Conservation (phyloP, 1,140 invertebrate species). For the Cydia strobilella region DNA sequence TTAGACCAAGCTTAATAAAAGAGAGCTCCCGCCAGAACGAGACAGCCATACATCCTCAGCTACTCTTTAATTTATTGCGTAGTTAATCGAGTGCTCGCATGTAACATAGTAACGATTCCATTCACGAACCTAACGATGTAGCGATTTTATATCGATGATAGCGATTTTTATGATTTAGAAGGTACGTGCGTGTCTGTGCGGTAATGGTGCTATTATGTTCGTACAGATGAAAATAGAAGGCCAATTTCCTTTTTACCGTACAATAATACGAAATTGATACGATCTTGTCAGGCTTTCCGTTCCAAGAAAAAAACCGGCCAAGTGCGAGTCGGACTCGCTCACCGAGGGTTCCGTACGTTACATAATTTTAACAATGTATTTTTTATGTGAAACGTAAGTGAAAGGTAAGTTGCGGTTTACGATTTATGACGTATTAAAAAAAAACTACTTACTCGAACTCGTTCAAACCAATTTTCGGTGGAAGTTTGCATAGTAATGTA, state of each 20-base stretch:
- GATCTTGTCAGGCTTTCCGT: too few relatives aligned
- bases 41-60: conserved; percentile 45
- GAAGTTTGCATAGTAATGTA: too few relatives aligned
- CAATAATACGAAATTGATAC: background rate
- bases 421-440: too few relatives aligned
- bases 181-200: conserved; percentile 10
- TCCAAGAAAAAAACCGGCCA: too few relatives aligned
- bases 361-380: too few relatives aligned
- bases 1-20: conserved; percentile 45
- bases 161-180: conserved; percentile 30
- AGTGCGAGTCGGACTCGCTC: too few relatives aligned
- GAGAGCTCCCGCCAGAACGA: conserved; percentile 49
- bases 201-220: background rate
- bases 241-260: background rate
- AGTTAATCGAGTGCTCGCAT: conserved; percentile 44
- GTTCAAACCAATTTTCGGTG: too few relatives aligned
- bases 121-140: conserved; percentile 28
- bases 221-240: background rate
- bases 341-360: too few relatives aligned
- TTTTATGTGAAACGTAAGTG: too few relatives aligned
- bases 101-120: conserved; percentile 30
- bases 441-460: too few relatives aligned
- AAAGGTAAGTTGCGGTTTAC: too few relatives aligned
- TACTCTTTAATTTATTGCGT: conserved; percentile 45
- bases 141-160: conserved; percentile 24